phyloP scores from a whole-genome alignment of 2,113 vertebrate species.

The Regulus satrapa region DNA sequence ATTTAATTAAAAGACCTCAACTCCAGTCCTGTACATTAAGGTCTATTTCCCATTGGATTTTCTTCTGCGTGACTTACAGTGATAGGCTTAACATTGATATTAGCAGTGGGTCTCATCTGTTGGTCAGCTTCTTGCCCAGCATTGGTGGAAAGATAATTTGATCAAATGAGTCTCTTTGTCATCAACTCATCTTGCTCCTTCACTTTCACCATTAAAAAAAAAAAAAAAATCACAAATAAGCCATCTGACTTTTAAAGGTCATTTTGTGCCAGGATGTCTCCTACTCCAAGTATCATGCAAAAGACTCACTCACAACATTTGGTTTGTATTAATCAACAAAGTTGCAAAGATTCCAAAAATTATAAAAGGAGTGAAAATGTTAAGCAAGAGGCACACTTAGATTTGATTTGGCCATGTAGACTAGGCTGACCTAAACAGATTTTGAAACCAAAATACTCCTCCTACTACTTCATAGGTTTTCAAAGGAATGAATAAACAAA shows the following conservation, averaged over 20 bases:
- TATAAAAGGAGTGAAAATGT: constrained; percentile 7
- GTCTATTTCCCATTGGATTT: constrained; percentile 59
- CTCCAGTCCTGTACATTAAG: constrained; percentile 53
- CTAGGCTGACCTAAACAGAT: not conserved
- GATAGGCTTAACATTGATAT: constrained; percentile 27
- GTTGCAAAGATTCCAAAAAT: constrained; percentile 24
- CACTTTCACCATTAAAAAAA: not conserved
- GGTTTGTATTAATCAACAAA: constrained; percentile 47
- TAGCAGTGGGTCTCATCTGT: not conserved
- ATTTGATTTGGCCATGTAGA: not conserved
- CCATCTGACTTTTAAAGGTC: constrained; percentile 28
- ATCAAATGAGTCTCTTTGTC: constrained; percentile 12
- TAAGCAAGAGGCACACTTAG: constrained; percentile 16
- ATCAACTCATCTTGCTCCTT: not conserved
- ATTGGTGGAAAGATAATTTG: constrained; percentile 9
- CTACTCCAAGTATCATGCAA: not conserved
- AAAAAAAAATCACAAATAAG: not conserved
- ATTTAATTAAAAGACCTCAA: constrained; percentile 77
- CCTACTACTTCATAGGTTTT: not conserved
- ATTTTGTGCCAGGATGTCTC: constrained; percentile 11
- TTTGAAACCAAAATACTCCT: not conserved
- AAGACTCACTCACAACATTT: constrained; percentile 38
- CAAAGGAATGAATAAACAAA: not conserved
- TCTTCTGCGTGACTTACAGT: constrained; percentile 24
- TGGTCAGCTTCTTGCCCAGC: constrained; percentile 12